Base-by-base conservation (phyloP, 2,113 vertebrate genomes). In the Ictidomys tridecemlineatus region DNA sequence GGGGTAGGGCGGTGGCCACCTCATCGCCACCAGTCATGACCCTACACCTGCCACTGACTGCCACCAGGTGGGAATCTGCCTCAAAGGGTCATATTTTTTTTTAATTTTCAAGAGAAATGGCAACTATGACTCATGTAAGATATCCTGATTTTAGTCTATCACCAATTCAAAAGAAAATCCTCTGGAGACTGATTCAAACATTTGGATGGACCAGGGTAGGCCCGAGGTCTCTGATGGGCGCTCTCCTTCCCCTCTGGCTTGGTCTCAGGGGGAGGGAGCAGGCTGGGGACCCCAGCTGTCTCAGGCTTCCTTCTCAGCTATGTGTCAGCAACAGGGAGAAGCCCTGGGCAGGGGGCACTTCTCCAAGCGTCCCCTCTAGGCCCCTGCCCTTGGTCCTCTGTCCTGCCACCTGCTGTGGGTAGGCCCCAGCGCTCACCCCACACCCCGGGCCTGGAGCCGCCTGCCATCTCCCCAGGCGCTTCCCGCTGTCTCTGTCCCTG, bases 351-450 rank as follows among this genome's bases (percentile, higher is more conserved):
- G 34, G 65, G 58, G 51, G 20, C 26, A 0, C 28, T 74, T 56
- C 58, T 17, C 45, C 39, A 82, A 92, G 56, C 82, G 67, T 88
- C 94, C 93, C 87, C 85, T 97, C 53, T 72, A 26, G 94, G 95
- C 11, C n/a, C 83, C 83, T 72, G 79, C 78, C 95, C 72, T 61
- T 39, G 30, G 26, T 6, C 73, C 79, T 93, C 77, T 70, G 79
- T 70, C 39, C 83, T 80, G 48, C 67, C 74, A 30, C 76, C 95
- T 65, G 76, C 85, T 34, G 32, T 90, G 69, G 28, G 42, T 42
- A 16, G 92, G 48, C 48, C 2, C 32, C 0, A 34, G 20, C 53
- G 83, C 48, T 91, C 73, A 6, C 45, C 72, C 63, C 1, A 0
- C 0, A 10, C 63, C 42, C 69, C 2, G 0, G 76, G 37, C 13